Percentiles rank a stretch among this genome's conserved stretches.
Evolutionary conservation across 2,888 invertebrate species (phyloP).

Genomic region (Lottia gigantea): DNA sequence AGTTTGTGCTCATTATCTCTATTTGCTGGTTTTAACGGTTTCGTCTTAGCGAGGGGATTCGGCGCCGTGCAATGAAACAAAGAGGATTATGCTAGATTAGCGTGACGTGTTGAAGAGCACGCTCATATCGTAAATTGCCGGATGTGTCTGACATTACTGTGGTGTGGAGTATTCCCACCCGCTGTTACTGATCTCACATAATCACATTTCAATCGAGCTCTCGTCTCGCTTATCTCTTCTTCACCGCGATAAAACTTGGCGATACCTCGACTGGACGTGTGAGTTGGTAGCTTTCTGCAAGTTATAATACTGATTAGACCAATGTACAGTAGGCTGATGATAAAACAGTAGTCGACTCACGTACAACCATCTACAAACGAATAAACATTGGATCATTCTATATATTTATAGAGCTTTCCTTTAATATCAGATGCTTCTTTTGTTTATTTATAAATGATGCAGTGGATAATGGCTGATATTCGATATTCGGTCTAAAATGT

Average conservation of each 20-base stretch:
- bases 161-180: conserved; percentile 2
- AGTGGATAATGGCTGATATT: too few species aligned
- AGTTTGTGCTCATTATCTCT: neutral
- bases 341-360: too few species aligned
- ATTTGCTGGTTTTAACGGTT: neutral
- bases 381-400: too few species aligned
- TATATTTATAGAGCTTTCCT: too few species aligned
- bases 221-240: conserved; percentile 6
- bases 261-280: neutral
- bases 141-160: conserved; percentile 7
- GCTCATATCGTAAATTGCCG: conserved; percentile 8
- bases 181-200: conserved; percentile 2
- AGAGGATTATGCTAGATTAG: conserved; percentile 4
- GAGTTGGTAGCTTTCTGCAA: neutral
- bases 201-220: conserved; percentile 10
- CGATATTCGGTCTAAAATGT: too few species aligned
- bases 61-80: conserved; percentile 5
- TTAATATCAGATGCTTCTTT: too few species aligned
- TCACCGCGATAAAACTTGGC: conserved; percentile 2
- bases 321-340: too few species aligned
- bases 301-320: too few species aligned
- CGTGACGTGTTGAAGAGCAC: conserved; percentile 5
- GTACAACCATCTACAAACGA: too few species aligned
- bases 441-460: too few species aligned
- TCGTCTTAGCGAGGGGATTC: neutral